phyloP scores from a whole-genome alignment of 2,113 vertebrate genomes.

The Triplophysa dalaica region DNA sequence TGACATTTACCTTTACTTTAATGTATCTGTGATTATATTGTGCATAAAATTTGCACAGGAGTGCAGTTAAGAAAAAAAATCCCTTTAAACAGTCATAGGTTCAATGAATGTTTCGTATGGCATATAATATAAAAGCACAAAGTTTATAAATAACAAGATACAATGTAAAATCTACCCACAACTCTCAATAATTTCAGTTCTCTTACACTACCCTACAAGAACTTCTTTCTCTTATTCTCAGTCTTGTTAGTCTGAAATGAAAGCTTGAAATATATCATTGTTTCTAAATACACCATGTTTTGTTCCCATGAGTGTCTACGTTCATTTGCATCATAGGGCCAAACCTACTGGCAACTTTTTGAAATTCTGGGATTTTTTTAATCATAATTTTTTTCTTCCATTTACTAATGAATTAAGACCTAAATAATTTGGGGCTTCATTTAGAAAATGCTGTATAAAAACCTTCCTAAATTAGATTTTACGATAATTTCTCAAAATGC shows the following conservation, averaged over 20 bases:
- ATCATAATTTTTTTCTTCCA: no score
- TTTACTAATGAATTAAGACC: no score
- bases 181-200: not conserved
- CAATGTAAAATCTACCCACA: not conserved
- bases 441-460: no score
- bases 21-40: not conserved
- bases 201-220: not conserved
- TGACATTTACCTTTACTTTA: not conserved
- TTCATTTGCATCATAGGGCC: not conserved
- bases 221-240: no score
- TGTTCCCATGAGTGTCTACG: constrained; percentile 24
- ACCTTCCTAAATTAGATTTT: no score
- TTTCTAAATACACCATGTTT: constrained; percentile 6
- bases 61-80: not conserved
- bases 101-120: not conserved
- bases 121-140: not conserved
- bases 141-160: not conserved
- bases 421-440: no score
- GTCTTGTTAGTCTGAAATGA: not conserved
- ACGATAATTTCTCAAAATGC: no score
- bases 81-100: not conserved
- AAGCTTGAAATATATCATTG: not conserved
- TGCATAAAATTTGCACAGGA: not conserved
- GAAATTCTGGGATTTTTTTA: no score
- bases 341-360: not conserved